These are phyloP conservation scores for Megalopta genalis DNA, from an alignment of 1,140 invertebrate genomes.

Conservation along the genomic window DNA sequence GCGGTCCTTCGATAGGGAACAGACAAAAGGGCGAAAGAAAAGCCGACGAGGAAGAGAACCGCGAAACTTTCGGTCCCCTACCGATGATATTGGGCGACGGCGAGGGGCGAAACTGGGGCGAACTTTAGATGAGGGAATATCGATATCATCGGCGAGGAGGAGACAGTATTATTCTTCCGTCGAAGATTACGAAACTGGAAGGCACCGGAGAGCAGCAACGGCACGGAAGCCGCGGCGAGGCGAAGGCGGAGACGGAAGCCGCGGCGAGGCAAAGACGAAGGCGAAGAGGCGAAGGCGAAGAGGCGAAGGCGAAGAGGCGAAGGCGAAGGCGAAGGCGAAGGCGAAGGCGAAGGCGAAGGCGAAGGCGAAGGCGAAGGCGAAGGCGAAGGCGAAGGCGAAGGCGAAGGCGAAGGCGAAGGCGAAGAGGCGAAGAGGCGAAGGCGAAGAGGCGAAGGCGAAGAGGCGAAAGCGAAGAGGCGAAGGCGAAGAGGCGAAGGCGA, in stretches of 20 bases:
- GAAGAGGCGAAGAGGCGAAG: background rate
- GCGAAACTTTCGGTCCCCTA: constrained; percentile 29
- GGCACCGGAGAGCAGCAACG: background rate
- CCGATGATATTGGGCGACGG: constrained; percentile 15
- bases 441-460: background rate
- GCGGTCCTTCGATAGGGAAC: too few species aligned
- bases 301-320: too few species aligned
- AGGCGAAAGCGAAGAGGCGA: background rate
- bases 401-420: too few species aligned
- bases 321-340: too few species aligned
- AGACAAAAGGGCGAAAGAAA: background rate
- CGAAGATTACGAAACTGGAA: constrained; percentile 23
- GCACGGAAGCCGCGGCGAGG: too few species aligned
- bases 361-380: background rate
- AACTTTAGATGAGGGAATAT: constrained; percentile 50
- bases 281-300: too few species aligned
- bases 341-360: background rate
- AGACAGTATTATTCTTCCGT: constrained; percentile 40
- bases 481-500: too few species aligned
- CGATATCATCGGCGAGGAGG: constrained; percentile 28
- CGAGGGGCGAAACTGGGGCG: constrained; percentile 28
- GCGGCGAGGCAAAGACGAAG: too few species aligned
- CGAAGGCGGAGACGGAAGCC: too few species aligned
- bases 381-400: too few species aligned
- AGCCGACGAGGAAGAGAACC: constrained; percentile 16